Conservation (phyloP, 2,888 invertebrate genomes). For the Trissoscelio sp. region DNA sequence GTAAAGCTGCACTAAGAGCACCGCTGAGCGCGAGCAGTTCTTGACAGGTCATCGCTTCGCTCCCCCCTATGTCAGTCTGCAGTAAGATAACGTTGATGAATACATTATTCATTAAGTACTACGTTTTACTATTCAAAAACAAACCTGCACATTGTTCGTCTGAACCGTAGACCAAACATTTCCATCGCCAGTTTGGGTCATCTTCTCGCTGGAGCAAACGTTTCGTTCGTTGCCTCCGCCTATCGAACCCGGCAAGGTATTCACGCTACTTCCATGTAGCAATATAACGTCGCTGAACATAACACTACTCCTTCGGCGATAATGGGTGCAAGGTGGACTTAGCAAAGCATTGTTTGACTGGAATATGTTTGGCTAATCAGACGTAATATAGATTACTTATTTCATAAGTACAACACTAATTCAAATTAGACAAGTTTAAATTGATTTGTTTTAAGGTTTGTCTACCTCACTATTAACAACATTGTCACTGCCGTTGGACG, state of each 20-base stretch:
- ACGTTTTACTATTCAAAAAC: not conserved
- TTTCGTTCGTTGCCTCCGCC: slow-evolving; percentile 84
- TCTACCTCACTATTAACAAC: slow-evolving; percentile 73
- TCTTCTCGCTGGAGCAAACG: slow-evolving; percentile 93
- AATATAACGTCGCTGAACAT: slow-evolving; percentile 95
- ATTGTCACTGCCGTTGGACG: slow-evolving; percentile 79
- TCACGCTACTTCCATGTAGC: slow-evolving; percentile 86
- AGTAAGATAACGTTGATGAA: slow-evolving; percentile 22
- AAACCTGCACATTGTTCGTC: slow-evolving; percentile 79
- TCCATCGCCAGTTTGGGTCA: slow-evolving; percentile 93
- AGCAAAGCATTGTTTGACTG: slow-evolving; percentile 84
- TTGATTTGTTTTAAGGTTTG: no score
- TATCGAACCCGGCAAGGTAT: slow-evolving; percentile 78
- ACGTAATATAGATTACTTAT: not conserved
- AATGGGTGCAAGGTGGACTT: slow-evolving; percentile 89
- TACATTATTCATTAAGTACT: slow-evolving; percentile 1
- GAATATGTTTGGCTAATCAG: slow-evolving; percentile 57
- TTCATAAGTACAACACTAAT: not conserved
- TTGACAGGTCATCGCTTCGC: slow-evolving; percentile 92
- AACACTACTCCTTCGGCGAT: slow-evolving; percentile 91
- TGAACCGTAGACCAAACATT: slow-evolving; percentile 86
- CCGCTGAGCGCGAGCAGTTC: slow-evolving; percentile 96
- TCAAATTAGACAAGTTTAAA: no score
- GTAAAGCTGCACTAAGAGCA: slow-evolving; percentile 94
- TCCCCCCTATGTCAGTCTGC: slow-evolving; percentile 85